phyloP scores from a whole-genome alignment of 2,113 vertebrate genomes.

The Rhagologus leucostigma region DNA sequence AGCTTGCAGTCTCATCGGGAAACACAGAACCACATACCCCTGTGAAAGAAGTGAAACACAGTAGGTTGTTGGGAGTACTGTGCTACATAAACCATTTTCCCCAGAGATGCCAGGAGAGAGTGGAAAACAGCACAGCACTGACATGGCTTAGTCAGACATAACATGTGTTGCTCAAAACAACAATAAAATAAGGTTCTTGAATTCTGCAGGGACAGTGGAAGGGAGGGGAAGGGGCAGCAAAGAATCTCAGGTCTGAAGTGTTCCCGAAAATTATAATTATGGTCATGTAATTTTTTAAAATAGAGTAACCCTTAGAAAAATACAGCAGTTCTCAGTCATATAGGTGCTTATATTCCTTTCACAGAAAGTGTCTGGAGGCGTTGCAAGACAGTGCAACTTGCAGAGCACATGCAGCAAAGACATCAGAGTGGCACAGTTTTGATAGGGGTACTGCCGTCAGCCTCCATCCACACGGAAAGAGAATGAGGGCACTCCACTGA shows the following conservation, averaged over 20 bases:
- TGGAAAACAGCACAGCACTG: neutral
- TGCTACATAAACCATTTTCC: neutral
- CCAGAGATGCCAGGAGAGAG: neutral
- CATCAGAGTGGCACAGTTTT: neutral
- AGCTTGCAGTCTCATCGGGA: neutral
- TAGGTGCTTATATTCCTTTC: neutral
- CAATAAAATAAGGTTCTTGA: neutral
- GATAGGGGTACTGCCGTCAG: neutral
- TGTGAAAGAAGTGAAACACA: neutral
- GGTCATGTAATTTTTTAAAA: neutral
- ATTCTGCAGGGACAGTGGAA: neutral
- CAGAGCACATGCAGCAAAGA: accelerated
- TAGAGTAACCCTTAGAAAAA: neutral
- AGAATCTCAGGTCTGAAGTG: neutral
- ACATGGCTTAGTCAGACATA: neutral
- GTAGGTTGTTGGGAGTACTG: neutral
- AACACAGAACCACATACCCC: neutral
- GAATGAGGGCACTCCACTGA: neutral
- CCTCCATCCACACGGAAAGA: accelerated
- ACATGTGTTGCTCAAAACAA: neutral
- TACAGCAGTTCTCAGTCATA: neutral
- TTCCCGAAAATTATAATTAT: neutral
- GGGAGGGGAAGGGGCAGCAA: neutral
- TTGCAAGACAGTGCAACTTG: neutral
- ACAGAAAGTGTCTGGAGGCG: neutral